A percentile compares a stretch with the other conserved stretches of the same genome.
These are phyloP conservation scores for Atta texana DNA, from an alignment of 1,140 invertebrate species.

Conservation along the genomic window DNA sequence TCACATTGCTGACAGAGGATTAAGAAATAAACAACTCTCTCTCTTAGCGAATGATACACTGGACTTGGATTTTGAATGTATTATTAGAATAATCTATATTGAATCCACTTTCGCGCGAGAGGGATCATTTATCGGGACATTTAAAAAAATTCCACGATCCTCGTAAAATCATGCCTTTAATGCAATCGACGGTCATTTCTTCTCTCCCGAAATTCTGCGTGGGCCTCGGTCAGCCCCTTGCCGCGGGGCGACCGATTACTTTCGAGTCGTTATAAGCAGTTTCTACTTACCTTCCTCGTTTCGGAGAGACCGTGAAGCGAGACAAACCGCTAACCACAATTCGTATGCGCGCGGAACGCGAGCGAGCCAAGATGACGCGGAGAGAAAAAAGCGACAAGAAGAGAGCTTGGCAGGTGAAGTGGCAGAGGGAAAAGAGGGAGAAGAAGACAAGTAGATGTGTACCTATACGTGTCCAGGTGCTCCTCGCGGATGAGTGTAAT, in stretches of 20 bases:
- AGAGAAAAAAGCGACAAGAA: conserved; percentile 7
- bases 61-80: no score
- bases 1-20: no score
- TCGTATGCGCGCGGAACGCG: conserved; percentile 60
- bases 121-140: background rate
- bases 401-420: background rate
- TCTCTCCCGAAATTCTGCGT: conserved; percentile 45
- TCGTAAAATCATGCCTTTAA: conserved; percentile 35
- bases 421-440: background rate
- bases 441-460: background rate
- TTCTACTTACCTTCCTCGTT: conserved; percentile 69
- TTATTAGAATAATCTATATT: background rate
- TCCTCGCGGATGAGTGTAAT: conserved; percentile 53
- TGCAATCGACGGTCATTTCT: conserved; percentile 41
- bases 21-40: background rate
- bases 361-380: conserved; percentile 47
- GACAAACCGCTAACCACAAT: conserved; percentile 78
- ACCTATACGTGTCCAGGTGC: conserved; percentile 40
- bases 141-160: conserved; percentile 9
- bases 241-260: conserved; percentile 70
- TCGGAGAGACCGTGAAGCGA: conserved; percentile 72
- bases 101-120: background rate
- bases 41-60: background rate
- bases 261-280: conserved; percentile 70
- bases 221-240: conserved; percentile 11